Evolutionary conservation across 2,888 invertebrate species (phyloP), one percentile per base, ranked within the genome.

Genomic region (Mythimna vitellina): DNA sequence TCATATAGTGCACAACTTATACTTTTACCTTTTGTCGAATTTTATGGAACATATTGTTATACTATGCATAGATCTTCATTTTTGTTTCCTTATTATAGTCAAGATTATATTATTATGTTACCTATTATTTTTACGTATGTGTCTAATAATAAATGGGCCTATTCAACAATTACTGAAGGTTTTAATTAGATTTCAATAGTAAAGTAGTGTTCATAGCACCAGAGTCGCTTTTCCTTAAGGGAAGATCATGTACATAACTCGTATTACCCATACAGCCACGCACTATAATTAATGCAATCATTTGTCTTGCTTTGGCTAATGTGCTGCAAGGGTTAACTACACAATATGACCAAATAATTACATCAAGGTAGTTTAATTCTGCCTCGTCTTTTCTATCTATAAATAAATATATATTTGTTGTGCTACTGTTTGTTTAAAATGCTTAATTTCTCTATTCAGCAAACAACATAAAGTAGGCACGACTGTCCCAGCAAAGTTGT

Each of bases 1-100:
- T 96, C 70, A 91, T 95, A 71, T 95, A 92, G 56, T 10, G 29
- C 49, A 38, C n/a, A 6, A 22, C 53, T 4, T 51, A 64, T 14
- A 63, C n/a, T 38, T n/a, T n/a, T 38, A 8, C 14, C 10, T 12
- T 46, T 20, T 57, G 51, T 42, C 1, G 25, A n/a, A 4, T 29
- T 46, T 35, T 46, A 32, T 25, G 3, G 12, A 35, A 51, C 42
- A 20, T 56, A 17, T 42, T 42, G 38, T 35, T 42, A 14, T 7
- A n/a, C 29, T 61, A 3, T n/a, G 22, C 29, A 49, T 72, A 25
- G 0, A 51, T 42, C 0, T 25, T 54, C 17, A 42, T 32, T 61
- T 57, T 35, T 35, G 10, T 73, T 51, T 49, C 72, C 49, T 49
- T 22, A 32, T 38, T 61, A 60, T 38, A 32, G 14, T 56, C 29